phyloP scores from a whole-genome alignment of 2,888 invertebrate species.

The Magallana nippona region DNA sequence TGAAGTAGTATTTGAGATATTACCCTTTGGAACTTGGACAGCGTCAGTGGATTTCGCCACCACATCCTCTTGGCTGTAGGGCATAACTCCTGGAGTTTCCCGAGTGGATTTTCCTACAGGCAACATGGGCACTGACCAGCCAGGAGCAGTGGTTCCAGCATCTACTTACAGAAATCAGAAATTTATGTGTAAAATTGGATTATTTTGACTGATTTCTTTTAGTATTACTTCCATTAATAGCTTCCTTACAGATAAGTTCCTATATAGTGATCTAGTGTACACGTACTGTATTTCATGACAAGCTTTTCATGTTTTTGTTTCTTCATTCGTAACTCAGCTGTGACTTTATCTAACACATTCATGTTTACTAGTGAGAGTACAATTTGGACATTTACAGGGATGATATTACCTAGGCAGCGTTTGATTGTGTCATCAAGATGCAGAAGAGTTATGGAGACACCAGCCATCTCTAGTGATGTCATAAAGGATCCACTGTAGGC shows the following conservation, averaged over 20 bases:
- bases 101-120: slow-evolving; percentile 63
- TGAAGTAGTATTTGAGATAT: background rate
- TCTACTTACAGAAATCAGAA: slow-evolving; percentile 54
- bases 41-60: slow-evolving; percentile 42
- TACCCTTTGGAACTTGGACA: slow-evolving; percentile 55
- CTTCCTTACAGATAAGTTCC: no score
- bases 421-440: slow-evolving; percentile 70
- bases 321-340: no score
- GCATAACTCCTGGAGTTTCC: slow-evolving; percentile 62
- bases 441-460: slow-evolving; percentile 87
- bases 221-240: no score
- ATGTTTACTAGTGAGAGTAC: background rate
- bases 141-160: slow-evolving; percentile 69
- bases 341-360: background rate
- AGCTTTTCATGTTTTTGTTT: no score
- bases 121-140: slow-evolving; percentile 65
- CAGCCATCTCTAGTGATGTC: slow-evolving; percentile 89
- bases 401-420: slow-evolving; percentile 67
- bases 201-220: background rate
- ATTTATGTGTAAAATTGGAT: background rate
- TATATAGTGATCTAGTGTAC: no score
- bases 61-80: slow-evolving; percentile 44
- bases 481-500: slow-evolving; percentile 84
- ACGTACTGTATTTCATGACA: no score
- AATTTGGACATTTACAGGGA: background rate